Percentiles rank a stretch among this genome's conserved stretches.
These are phyloP conservation scores for Tetrao urogallus DNA, from an alignment of 2,113 vertebrate species.

Conservation along the genomic window DNA sequence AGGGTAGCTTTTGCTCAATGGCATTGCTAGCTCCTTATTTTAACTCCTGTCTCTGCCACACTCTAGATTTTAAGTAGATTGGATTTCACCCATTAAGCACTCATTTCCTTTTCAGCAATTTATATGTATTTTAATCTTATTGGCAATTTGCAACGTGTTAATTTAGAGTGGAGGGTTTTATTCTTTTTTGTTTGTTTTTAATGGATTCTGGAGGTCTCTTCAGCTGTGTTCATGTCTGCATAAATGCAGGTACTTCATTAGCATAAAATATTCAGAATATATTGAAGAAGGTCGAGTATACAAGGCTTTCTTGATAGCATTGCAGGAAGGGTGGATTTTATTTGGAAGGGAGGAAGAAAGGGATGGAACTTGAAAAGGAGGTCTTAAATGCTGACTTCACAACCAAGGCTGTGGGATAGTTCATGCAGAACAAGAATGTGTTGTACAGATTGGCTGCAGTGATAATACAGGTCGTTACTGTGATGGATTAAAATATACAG, in stretches of 20 bases:
- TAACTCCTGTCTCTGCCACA: not conserved
- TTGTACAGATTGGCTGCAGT: not conserved
- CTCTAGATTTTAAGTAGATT: not conserved
- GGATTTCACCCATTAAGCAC: not conserved
- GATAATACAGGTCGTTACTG: not conserved
- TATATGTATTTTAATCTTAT: not conserved
- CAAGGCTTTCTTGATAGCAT: not conserved
- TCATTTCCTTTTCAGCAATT: not conserved
- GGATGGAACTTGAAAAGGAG: not conserved
- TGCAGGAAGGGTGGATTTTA: not conserved
- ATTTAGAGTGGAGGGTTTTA: not conserved
- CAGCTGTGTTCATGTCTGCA: not conserved
- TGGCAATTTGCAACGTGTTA: not conserved
- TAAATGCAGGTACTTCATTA: not conserved
- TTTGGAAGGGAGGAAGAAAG: not conserved
- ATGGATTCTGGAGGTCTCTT: not conserved
- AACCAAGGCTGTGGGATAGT: not conserved
- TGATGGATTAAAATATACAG: not conserved
- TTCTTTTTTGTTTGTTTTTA: not conserved
- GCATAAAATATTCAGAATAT: not conserved
- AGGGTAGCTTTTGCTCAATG: not conserved
- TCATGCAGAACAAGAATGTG: not conserved
- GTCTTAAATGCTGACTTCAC: not conserved
- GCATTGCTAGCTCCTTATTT: not conserved
- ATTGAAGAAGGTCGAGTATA: not conserved